Evolutionary conservation across 2,797 vertebrate species (phyloP), one percentile per base, ranked within the genome.

Genomic region (Oreonectes daqikongensis): DNA sequence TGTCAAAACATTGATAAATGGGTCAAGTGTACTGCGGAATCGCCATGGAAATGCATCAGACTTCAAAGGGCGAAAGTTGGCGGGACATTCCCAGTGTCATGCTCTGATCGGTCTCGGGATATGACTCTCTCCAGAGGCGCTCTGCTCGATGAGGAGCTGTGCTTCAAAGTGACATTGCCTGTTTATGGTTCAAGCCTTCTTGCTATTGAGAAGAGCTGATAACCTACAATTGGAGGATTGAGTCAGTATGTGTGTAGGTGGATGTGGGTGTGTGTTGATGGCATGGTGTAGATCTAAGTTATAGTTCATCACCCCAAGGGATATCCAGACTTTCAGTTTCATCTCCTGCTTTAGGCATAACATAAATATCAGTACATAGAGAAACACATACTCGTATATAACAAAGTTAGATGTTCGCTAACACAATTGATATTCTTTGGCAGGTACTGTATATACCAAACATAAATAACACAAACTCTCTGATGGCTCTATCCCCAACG

Each of bases 1-100:
- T 77, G 77, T 83, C 79, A 81, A 83, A 83, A 83, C 79, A 83
- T 68, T 78, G 79, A 81, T 75, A 72, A 83, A 69, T 69, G 66
- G 60, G 59, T 69, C 22, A 35, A 73, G 78, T 70, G 66, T 77
- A 57, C 69, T 26, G 52, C 53, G 5, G 28, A 72, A 75, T 78
- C 22, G 42, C 64, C 26, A 66, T 38, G 40, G 57, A 64, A 77
- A 59, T 66, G 69, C 66, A 69, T 70, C 53, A 40, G 57, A 70
- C 72, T 78, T 80, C 71, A 80, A 80, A 82, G 52, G 46, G 20
- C 3, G 57, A 77, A 17, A 60, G 46, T 61, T 70, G 44, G 57
- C 57, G 57, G 75, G 75, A 77, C 67, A 63, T 53, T 77, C 57
- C 60, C 22, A 5, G 46, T 15, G 67, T 77, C 75, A 53, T 53